These are phyloP conservation scores for Eptatretus atami DNA, from an alignment of 2,797 vertebrate genomes.

Conservation along the genomic window DNA sequence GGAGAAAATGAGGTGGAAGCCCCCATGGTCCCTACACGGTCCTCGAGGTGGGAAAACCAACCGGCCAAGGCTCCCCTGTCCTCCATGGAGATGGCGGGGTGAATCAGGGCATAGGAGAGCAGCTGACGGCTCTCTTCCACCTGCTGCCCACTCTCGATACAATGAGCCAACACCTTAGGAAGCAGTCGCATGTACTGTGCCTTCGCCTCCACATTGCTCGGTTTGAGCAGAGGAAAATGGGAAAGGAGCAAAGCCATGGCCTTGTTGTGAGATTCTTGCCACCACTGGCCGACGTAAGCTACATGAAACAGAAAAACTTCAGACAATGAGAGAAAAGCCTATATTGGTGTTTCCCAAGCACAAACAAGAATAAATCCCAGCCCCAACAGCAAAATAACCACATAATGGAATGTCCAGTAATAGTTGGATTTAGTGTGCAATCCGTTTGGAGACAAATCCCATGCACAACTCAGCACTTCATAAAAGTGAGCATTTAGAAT, in stretches of 20 bases:
- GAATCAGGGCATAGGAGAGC: slow-evolving; percentile 82
- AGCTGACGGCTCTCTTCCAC: slow-evolving; percentile 78
- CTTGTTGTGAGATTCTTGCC: slow-evolving; percentile 63
- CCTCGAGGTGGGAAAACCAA: slow-evolving; percentile 73
- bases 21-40: slow-evolving; percentile 23
- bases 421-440: too few species aligned
- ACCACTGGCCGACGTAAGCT: slow-evolving; percentile 69
- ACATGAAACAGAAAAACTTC: too few species aligned
- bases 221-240: slow-evolving; percentile 62
- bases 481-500: too few species aligned
- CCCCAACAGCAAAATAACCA: too few species aligned
- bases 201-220: slow-evolving; percentile 60
- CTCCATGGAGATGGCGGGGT: slow-evolving; percentile 67
- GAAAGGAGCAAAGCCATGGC: slow-evolving; percentile 52
- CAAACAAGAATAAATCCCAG: too few species aligned
- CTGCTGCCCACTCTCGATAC: slow-evolving; percentile 65
- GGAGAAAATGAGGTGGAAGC: neutral
- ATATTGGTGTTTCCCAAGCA: too few species aligned
- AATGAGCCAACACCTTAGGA: slow-evolving; percentile 61
- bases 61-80: slow-evolving; percentile 66
- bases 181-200: slow-evolving; percentile 79
- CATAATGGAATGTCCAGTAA: too few species aligned
- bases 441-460: too few species aligned
- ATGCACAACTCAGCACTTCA: too few species aligned
- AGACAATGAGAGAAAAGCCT: too few species aligned